A percentile compares a stretch with the other conserved stretches of the same genome.
These are phyloP conservation scores for Seriola rivoliana DNA, from an alignment of 2,113 vertebrate genomes.

Conservation along the genomic window DNA sequence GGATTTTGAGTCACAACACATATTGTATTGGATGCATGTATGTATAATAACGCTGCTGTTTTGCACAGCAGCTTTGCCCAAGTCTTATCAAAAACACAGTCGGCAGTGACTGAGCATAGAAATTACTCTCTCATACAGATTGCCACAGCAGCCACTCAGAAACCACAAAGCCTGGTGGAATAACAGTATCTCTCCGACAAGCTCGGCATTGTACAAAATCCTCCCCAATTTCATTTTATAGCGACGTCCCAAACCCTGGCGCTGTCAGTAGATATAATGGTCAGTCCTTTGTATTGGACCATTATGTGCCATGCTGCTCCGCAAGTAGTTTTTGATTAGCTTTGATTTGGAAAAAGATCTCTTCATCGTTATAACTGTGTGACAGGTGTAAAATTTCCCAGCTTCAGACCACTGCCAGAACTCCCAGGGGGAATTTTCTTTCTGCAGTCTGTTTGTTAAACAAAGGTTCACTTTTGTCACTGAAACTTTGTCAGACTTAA, in stretches of 20 bases:
- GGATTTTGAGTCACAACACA: background rate
- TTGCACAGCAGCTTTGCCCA: constrained; percentile 1
- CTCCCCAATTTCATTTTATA: background rate
- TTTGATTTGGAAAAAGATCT: constrained; percentile 15
- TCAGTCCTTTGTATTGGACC: background rate
- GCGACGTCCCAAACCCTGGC: background rate
- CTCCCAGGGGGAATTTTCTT: background rate
- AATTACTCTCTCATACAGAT: constrained; percentile 6
- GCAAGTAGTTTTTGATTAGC: background rate
- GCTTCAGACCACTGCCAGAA: background rate
- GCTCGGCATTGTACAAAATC: background rate
- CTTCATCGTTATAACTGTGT: constrained; percentile 2
- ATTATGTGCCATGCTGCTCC: background rate
- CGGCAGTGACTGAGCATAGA: background rate
- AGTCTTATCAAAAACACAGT: constrained; percentile 26
- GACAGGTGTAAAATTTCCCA: constrained; percentile 48
- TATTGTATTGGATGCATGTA: background rate
- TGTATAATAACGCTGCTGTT: background rate
- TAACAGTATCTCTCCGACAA: background rate
- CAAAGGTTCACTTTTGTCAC: constrained; percentile 3
- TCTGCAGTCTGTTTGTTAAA: background rate
- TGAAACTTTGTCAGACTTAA: constrained; percentile 24
- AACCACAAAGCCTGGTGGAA: constrained; percentile 6
- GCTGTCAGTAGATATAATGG: background rate
- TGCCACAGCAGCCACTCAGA: constrained; percentile 20